Conservation (phyloP, 2,797 vertebrate genomes). For the Mycteria americana region DNA sequence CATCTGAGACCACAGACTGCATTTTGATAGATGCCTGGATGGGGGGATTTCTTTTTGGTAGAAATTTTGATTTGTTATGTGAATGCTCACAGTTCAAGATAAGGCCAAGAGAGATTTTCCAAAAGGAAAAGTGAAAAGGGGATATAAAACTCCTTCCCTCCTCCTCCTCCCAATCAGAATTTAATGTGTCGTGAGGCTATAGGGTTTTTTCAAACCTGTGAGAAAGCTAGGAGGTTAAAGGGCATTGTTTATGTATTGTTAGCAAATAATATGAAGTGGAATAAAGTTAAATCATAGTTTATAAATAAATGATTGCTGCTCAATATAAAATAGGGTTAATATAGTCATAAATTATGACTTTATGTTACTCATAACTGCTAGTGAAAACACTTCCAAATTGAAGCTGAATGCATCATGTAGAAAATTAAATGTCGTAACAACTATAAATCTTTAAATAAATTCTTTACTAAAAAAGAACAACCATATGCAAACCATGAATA, state of each 20-base stretch:
- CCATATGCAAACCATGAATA: not conserved
- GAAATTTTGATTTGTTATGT: not conserved
- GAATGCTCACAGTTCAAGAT: not conserved
- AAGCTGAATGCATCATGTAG: not conserved
- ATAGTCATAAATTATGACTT: not conserved
- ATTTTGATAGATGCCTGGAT: not conserved
- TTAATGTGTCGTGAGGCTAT: not conserved
- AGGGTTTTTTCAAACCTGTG: not conserved
- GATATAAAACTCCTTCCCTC: not conserved
- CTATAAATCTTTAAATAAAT: slow-evolving; percentile 3
- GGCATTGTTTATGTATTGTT: not conserved
- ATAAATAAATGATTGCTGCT: not conserved
- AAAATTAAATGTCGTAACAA: slow-evolving; percentile 10
- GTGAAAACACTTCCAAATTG: not conserved
- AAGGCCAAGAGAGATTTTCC: not conserved
- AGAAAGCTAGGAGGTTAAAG: not conserved
- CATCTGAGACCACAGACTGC: not conserved
- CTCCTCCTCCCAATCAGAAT: not conserved
- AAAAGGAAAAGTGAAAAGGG: not conserved
- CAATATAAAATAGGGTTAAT: not conserved
- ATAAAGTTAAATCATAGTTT: not conserved
- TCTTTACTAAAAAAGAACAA: not conserved
- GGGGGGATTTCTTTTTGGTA: not conserved
- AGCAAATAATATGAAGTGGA: not conserved
- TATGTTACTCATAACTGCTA: not conserved